Evolutionary conservation across 2,113 vertebrate genomes (phyloP), one percentile per base, ranked within the genome.

Genomic region (Oostethus manadensis): DNA sequence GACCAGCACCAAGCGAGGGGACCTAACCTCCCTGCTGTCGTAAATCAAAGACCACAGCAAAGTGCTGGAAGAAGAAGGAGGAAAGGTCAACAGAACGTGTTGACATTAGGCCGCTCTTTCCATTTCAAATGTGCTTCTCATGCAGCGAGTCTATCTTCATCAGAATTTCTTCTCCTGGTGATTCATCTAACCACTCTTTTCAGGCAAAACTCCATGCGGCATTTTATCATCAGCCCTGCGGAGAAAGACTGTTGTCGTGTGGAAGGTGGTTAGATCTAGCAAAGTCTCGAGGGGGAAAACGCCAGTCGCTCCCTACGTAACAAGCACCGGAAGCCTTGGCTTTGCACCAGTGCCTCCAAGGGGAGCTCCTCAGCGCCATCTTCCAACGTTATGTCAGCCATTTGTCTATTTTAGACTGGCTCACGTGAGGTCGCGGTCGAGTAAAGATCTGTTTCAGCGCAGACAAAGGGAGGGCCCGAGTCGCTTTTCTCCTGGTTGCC

Each of bases 41-140:
- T 78, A 86, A 88, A 82, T 83, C 76, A 86, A 87, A 71, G 58
- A 59, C 71, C 68, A 71, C 60, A 35, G 67, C 85, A 66, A 88
- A 69, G 71, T 64, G 68, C 77, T 81, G 83, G 81, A 89, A 89
- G 81, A 87, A 85, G 84, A 74, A 76, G 76, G 75, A 81, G 84
- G 75, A 87, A 74, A 86, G 86, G 86, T 89, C 89, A 92, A 86
- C 86, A 79, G 66, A 78, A 86, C 80, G 81, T 88, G 82, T 87
- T 90, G 85, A 88, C 86, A 68, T 81, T 85, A 70, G 83, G 80
- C 77, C 64, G 73, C 60, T 79, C 72, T 76, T 66, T 75, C 47
- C 68, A 49, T 55, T 38, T 33, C n/a, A 55, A 29, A 18, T 60
- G 43, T 68, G 63, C 72, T 80, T 83, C 82, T 77, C 64, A 82